Evolutionary conservation across 2,113 vertebrate genomes (phyloP), one percentile per base, ranked within the genome.

Genomic region (Seriola aureovittata): DNA sequence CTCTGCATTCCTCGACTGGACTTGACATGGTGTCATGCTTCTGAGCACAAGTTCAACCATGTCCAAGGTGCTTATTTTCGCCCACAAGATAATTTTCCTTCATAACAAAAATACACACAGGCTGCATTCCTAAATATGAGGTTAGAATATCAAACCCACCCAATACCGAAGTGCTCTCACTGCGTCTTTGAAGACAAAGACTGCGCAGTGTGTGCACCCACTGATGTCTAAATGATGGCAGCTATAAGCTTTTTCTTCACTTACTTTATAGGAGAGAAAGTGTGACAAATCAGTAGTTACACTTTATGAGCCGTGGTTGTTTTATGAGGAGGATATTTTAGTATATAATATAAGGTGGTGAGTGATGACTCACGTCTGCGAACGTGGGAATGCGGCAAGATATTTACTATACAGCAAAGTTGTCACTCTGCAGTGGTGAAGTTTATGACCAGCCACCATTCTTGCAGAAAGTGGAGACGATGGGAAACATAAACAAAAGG

Each of bases 31-130:
- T 66, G 86, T 90, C 81, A 85, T 38, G 80, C 84, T 23, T 74
- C 67, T 52, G 50, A 85, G 68, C 14, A 12, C 91, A 92, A 86
- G 90, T 87, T 93, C 89, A 87, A 87, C 89, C 91, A 71, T 81
- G 91, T 92, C 80, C 84, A 82, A 83, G 84, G 85, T 88, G 84
- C 82, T 85, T 75, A 83, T 90, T 91, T 87, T 72, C 75, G n/a
- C 78, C 75, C 48, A 10, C 48, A 4, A 79, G 74, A 81, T 78
- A 62, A 85, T 89, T 84, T 84, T 68, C 70, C 80, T 63, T 86
- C 63, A 84, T 58, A 82, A 80, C 48, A 29, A 85, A 91, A 88
- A 89, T 62, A 90, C 70, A 84, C 80, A 34, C 71, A 42, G 46
- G 17, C 81, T 59, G 74, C 88, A 91, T 91, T 92, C 88, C 85